Conservation (phyloP, 2,888 invertebrate species). For the Cerastoderma edule region DNA sequence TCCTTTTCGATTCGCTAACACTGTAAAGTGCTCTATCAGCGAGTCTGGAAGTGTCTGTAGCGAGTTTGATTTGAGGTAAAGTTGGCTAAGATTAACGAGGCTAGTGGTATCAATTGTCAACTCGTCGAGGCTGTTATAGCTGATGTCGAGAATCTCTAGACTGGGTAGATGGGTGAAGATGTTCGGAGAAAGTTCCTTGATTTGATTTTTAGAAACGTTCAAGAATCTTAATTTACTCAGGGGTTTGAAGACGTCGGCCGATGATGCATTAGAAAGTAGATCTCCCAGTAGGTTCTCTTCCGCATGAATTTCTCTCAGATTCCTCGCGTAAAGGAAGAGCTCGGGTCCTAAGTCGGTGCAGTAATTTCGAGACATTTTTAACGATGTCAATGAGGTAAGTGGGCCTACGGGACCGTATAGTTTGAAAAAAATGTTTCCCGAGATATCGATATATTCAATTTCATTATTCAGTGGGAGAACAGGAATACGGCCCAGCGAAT, state of each 20-base stretch:
- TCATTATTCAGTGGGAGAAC: slow-evolving; percentile 9
- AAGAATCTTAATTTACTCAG: slow-evolving; percentile 25
- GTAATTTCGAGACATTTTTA: slow-evolving; percentile 33
- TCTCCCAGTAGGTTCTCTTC: slow-evolving; percentile 18
- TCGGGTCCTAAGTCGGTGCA: not conserved
- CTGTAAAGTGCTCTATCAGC: not conserved
- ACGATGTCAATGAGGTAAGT: slow-evolving; percentile 16
- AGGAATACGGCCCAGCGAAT: not conserved
- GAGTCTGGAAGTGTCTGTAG: slow-evolving; percentile 14
- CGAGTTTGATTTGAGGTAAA: slow-evolving; percentile 27
- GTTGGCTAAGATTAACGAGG: slow-evolving; percentile 14
- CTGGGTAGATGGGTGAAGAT: not conserved
- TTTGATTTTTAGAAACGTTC: slow-evolving; percentile 29
- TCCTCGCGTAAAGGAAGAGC: slow-evolving; percentile 9
- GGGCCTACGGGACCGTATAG: slow-evolving; percentile 18
- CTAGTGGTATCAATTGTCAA: not conserved
- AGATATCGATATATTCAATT: slow-evolving; percentile 22
- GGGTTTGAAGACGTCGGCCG: slow-evolving; percentile 22
- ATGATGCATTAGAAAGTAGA: not conserved
- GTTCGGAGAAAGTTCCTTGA: not conserved
- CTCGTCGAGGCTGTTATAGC: slow-evolving; percentile 28
- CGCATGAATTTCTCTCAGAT: not conserved
- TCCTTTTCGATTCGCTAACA: not conserved
- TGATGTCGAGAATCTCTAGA: slow-evolving; percentile 23
- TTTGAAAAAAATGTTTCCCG: slow-evolving; percentile 18